These are phyloP conservation scores for Calliphora vicina DNA, from an alignment of 1,140 invertebrate species.

Conservation along the genomic window DNA sequence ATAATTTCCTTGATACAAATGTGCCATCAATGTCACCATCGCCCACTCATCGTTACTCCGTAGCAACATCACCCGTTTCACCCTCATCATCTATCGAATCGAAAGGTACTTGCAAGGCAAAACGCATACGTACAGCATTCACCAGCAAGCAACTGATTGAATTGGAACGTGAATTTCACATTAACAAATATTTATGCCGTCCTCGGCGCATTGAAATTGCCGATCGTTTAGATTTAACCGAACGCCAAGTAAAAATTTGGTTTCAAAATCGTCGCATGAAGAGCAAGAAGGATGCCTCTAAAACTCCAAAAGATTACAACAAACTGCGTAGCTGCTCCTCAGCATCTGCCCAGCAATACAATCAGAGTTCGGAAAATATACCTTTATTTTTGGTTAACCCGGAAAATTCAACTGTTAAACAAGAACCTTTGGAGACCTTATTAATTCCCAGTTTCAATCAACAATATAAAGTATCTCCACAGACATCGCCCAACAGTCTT, in stretches of 20 bases:
- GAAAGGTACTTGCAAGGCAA: background rate
- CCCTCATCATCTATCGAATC: background rate
- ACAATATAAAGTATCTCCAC: background rate
- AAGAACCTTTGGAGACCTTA: background rate
- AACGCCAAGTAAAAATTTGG: constrained; percentile 95
- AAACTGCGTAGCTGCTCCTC: constrained; percentile 5
- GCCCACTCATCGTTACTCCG: background rate
- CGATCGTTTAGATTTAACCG: constrained; percentile 92
- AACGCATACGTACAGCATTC: constrained; percentile 92
- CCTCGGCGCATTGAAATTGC: constrained; percentile 96
- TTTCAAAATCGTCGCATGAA: constrained; percentile 65
- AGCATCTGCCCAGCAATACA: background rate
- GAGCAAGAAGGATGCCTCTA: constrained; percentile 46
- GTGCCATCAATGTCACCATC: background rate
- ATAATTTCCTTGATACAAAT: background rate
- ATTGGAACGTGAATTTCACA: constrained; percentile 97
- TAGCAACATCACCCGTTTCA: background rate
- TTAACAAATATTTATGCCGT: constrained; percentile 95
- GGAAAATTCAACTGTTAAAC: background rate
- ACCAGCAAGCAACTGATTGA: constrained; percentile 95
- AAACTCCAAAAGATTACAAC: constrained; percentile 1
- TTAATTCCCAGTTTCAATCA: background rate
- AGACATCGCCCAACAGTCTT: background rate
- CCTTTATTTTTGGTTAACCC: background rate
- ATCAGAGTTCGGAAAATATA: background rate